Evolutionary conservation across 2,888 invertebrate species (phyloP), one percentile per base, ranked within the genome.

Genomic region (Andrena praecox): DNA sequence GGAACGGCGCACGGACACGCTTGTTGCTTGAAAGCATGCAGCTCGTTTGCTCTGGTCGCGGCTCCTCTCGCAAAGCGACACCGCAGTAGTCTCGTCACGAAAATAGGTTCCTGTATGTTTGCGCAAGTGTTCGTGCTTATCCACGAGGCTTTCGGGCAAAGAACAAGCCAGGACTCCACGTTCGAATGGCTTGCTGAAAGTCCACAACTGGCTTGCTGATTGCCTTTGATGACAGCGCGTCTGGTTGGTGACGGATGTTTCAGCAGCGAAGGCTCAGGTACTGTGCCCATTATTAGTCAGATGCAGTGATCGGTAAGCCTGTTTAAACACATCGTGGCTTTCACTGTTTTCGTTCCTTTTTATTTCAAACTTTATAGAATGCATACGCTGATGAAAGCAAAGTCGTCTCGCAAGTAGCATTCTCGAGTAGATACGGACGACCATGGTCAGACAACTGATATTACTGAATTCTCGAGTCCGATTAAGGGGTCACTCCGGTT

Each of bases 61-160:
- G 7, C n/a, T 27, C 12, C 2, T 42, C 33, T 33, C 27, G 33
- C 50, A n/a, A 59, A 56, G n/a, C 35, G 29, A 12, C 29, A 31
- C 8, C 7, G 20, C 52, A 3, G 6, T 52, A 54, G 59, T 35
- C 63, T 12, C n/a, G 24, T 20, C 80, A 42, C 68, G 69, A 66
- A 33, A 78, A 78, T 73, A 78, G 62, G 52, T 31, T 42, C 24
- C 56, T 29, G 72, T 72, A 33, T 73, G 52, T 69, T 81, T 59
- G 68, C 35, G 35, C 63, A 31, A 77, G 63, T 63, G 72, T 56
- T 70, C 48, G 5, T 2, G 35, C 27, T 27, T 29, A 24, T 20
- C 10, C 33, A 8, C n/a, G 12, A 52, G 27, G 31, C 31, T 69
- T 62, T 31, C 16, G 20, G 8, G 6, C 20, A 16, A 73, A 54